These are phyloP conservation scores for Glyptemys insculpta DNA, from an alignment of 2,797 vertebrate species.

Conservation along the genomic window DNA sequence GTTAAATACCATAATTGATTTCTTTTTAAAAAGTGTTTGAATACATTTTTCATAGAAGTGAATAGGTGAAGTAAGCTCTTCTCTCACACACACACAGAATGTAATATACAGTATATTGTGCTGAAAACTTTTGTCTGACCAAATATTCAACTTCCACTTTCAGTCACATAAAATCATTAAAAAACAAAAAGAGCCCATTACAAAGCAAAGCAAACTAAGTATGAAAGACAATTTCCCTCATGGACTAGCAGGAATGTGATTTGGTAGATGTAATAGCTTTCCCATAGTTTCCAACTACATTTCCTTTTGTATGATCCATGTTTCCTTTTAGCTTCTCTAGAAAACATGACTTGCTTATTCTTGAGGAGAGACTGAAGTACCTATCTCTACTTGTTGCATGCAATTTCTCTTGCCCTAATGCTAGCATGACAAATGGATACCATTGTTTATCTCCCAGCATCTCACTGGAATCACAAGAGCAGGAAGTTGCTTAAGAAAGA, in stretches of 20 bases:
- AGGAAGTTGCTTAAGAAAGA: neutral
- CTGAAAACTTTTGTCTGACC: neutral
- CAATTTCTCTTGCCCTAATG: neutral
- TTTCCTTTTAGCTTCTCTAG: neutral
- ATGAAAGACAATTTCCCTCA: neutral
- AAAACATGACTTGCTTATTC: neutral
- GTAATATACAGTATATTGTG: neutral
- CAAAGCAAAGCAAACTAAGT: neutral
- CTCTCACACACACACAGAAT: accelerated
- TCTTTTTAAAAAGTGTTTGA: neutral
- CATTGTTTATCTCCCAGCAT: neutral
- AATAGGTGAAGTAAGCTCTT: neutral
- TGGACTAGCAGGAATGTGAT: neutral
- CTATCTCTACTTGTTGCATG: neutral
- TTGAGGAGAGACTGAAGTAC: neutral
- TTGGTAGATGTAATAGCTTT: neutral
- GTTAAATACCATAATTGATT: neutral
- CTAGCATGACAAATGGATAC: accelerated
- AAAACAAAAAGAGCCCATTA: neutral
- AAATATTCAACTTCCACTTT: neutral
- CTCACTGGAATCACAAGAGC: neutral
- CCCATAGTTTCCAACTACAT: neutral
- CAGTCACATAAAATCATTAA: neutral
- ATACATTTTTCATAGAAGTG: neutral
- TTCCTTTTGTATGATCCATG: neutral